Base-by-base conservation (phyloP, 2,797 vertebrate species). In the Choloepus didactylus region DNA sequence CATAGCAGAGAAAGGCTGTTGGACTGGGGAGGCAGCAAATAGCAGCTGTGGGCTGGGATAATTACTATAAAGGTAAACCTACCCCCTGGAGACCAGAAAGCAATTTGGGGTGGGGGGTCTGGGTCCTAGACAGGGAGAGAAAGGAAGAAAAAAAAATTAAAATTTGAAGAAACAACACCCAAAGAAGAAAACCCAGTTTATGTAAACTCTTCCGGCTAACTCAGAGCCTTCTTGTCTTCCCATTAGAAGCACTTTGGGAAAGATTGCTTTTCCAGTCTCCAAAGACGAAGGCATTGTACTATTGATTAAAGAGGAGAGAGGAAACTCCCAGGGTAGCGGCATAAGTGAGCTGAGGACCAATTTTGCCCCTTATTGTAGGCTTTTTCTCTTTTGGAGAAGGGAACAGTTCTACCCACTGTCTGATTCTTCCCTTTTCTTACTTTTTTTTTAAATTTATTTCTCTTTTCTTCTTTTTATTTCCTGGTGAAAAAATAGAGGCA, bases 1-100 rank as follows among this genome's bases (percentile, higher is more conserved):
- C 69, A 29, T 86, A 90, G 93, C 96, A 82, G 93, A 94, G 87
- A 91, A 97, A 95, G 89, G 77, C 72, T 93, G 51, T 87, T 96
- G 93, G 88, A 85, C 62, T 93, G 41, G 79, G 81, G 70, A 96
- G 75, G 79, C 88, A 97, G 83, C 95, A 95, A 83, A 97, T 83
- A 95, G 92, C 96, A 96, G 70, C 83, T 96, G 70, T 95, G 82
- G 89, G 91, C 70, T 89, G 44, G 81, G 56, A 41, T 93, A 87
- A 96, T 97, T 97, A 92, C 64, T 84, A 60, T 90, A 95, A 96
- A 96, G 94, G 89, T 96, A 94, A 96, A 96, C 92, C 80, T 88
- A 89, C 62, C 70, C 88, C 91, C 81, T 94, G 59, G 87, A 96
- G 64, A 94, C 60, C 31, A 96, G 79, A 94, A 96, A 95, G 81